Conservation (phyloP, 2,888 invertebrate genomes). For the Drosophila stalkeri region DNA sequence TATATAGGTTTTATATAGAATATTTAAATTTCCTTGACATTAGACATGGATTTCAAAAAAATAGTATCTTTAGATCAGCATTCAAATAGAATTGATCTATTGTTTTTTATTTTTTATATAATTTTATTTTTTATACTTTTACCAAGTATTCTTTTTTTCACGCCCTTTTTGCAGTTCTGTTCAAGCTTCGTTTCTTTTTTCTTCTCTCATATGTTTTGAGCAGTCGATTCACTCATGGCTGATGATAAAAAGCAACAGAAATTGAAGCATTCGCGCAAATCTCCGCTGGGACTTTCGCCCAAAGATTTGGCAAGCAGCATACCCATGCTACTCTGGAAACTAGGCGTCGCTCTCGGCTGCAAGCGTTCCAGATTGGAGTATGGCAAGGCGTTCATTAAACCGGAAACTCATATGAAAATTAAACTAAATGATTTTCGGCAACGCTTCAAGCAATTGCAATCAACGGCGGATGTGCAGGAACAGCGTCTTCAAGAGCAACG, state of each 20-base stretch:
- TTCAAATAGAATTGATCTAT: background rate
- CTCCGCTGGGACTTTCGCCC: background rate
- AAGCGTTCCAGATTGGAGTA: background rate
- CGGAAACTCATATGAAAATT: background rate
- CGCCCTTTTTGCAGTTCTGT: background rate
- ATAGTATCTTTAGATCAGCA: background rate
- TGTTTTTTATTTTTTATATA: background rate
- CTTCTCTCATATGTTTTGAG: background rate
- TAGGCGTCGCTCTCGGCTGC: slow-evolving; percentile 2
- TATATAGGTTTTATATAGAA: background rate
- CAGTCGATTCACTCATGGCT: slow-evolving; percentile 8
- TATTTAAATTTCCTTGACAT: background rate
- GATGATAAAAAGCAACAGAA: background rate
- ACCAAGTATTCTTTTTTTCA: background rate
- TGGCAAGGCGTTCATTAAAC: background rate
- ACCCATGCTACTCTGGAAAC: background rate
- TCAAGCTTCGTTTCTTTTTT: background rate
- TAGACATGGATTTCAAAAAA: background rate
- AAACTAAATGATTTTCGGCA: slow-evolving; percentile 19
- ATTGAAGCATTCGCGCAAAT: background rate
- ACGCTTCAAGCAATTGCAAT: slow-evolving; percentile 18
- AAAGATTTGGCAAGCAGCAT: background rate
- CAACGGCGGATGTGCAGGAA: background rate
- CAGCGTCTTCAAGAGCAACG: slow-evolving; percentile 11
- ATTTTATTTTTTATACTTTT: background rate